A percentile compares a stretch with the other conserved stretches of the same genome.
Evolutionary conservation across 2,113 vertebrate genomes (phyloP).

Genomic region (Vombatus ursinus): DNA sequence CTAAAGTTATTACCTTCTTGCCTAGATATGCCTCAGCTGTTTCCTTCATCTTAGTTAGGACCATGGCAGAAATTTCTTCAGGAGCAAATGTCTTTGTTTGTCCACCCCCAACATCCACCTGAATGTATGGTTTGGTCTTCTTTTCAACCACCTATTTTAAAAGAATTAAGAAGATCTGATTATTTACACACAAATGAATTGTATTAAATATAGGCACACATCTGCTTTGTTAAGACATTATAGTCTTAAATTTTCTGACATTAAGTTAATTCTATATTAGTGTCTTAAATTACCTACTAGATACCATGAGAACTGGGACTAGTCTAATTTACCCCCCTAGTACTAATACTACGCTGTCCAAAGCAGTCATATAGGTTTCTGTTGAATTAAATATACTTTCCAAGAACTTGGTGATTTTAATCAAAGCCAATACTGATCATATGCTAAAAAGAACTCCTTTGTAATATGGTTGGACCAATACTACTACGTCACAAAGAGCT

Average conservation of each 20-base stretch:
- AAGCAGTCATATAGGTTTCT: background rate
- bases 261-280: background rate
- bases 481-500: background rate
- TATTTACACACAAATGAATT: background rate
- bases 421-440: background rate
- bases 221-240: background rate
- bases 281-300: background rate
- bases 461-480: background rate
- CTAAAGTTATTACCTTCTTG: constrained; percentile 88
- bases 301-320: background rate
- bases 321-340: background rate
- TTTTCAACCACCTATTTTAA: constrained; percentile 91
- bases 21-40: constrained; percentile 98
- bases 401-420: background rate
- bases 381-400: background rate
- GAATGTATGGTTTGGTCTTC: constrained; percentile 97
- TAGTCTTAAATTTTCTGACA: background rate
- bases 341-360: background rate
- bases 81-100: constrained; percentile 96
- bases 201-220: background rate
- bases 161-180: background rate
- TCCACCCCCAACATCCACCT: constrained; percentile 93
- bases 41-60: constrained; percentile 98
- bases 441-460: background rate
- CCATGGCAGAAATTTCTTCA: constrained; percentile 99